Evolutionary conservation across 2,113 vertebrate genomes (phyloP), one percentile per base, ranked within the genome.

Genomic region (Barbus barbus): DNA sequence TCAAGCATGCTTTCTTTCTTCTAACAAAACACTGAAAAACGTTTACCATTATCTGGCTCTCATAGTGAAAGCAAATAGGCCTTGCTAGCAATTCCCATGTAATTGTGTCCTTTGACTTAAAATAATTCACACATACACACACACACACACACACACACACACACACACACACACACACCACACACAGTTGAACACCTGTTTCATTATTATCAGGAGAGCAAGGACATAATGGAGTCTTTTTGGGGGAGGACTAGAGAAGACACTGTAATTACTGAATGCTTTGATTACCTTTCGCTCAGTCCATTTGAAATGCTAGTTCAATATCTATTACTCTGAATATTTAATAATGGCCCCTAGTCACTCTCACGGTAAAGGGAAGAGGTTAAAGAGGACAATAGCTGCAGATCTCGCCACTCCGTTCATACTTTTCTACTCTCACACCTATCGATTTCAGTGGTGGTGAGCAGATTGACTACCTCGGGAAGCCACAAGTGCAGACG

Each of bases 291-390:
- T 90, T 93, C 63, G 20, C 91, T 90, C 86, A 83, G 86, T 90
- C 88, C 63, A n/a, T 81, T 87, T 74, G 71, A 18, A 73, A 81
- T 80, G 86, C 83, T 88, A 84, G 91, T 90, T 93, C 92, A 91
- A 93, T 93, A 93, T 91, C 91, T 90, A 92, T 93, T 94, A 93
- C 89, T 89, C 87, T 78, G 88, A 91, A 88, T 90, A 86, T 89
- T 87, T 85, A 87, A 86, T 92, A 93, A 93, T 92, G 87, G 90
- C 82, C 83, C 18, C 85, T 84, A 85, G 90, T 89, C 84, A 36
- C 88, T 80, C 84, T 53, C 83, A 85, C 46, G 31, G 60, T 48
- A 77, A 81, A 85, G 74, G 81, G 16, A 48, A 31, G 69, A 86
- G 82, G 84, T 85, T 83, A 88, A 86, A 65, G 53, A 84, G 77